These are phyloP conservation scores for Scolanthus callimorphus DNA, from an alignment of 92 coral and sea anemone genomes.

Conservation along the genomic window DNA sequence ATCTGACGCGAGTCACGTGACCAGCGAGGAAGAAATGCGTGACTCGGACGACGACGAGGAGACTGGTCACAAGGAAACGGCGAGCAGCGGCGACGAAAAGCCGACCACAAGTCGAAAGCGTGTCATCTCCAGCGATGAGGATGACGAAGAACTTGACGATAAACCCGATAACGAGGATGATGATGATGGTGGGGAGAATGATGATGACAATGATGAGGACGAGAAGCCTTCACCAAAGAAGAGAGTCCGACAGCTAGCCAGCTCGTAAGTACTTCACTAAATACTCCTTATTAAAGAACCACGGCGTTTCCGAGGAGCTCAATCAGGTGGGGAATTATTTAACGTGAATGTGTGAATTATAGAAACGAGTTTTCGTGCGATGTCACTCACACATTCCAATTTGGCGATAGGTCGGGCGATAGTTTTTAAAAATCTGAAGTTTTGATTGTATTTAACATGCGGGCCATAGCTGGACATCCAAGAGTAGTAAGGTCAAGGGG, in stretches of 20 bases:
- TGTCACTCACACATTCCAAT: too few relatives aligned
- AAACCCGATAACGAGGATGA: conserved; percentile 9
- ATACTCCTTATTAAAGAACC: too few relatives aligned
- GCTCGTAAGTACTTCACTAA: conserved; percentile 72
- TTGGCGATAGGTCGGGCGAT: too few relatives aligned
- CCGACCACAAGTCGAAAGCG: conserved; percentile 7
- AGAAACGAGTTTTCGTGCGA: too few relatives aligned
- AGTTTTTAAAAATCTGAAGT: too few relatives aligned
- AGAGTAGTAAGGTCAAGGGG: too few relatives aligned
- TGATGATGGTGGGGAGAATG: too few relatives aligned
- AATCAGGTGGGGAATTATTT: too few relatives aligned
- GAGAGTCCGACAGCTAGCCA: conserved; percentile 65
- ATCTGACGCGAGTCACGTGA: not conserved
- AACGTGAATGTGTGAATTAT: too few relatives aligned
- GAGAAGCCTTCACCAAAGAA: conserved; percentile 61
- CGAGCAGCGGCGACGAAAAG: conserved; percentile 23
- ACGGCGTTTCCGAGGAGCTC: too few relatives aligned
- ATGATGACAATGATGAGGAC: conserved; percentile 19
- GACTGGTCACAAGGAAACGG: conserved; percentile 43
- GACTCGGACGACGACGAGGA: conserved; percentile 13
- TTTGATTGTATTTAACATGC: too few relatives aligned
- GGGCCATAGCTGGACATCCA: too few relatives aligned
- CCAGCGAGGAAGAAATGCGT: conserved; percentile 9
- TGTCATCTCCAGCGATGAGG: conserved; percentile 50
- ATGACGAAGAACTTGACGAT: conserved; percentile 34